phyloP scores from a whole-genome alignment of 2,113 vertebrate genomes.

The Anoura caudifer region DNA sequence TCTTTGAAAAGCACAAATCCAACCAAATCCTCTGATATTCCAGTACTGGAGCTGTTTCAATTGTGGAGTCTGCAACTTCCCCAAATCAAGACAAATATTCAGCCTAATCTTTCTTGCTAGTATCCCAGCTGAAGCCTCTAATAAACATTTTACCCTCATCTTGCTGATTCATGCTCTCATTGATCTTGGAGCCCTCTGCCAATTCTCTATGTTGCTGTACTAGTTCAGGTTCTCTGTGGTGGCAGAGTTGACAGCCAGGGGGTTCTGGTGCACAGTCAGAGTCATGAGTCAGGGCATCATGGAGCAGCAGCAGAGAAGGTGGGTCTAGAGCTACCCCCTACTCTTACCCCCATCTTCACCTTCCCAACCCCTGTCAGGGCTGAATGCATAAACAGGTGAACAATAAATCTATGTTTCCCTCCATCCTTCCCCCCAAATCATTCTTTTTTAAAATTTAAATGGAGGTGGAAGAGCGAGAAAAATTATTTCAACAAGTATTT shows the following conservation, averaged over 20 bases:
- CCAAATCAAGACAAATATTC: not conserved
- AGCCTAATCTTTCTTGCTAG: not conserved
- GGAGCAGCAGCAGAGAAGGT: not conserved
- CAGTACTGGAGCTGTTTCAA: not conserved
- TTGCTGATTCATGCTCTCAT: not conserved
- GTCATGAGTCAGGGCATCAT: not conserved
- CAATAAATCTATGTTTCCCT: too few species aligned
- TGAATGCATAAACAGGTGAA: too few species aligned
- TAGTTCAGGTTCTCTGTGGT: not conserved
- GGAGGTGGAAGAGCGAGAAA: accelerated
- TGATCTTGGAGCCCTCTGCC: not conserved
- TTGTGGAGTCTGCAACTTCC: not conserved
- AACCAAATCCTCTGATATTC: not conserved
- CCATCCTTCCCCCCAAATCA: too few species aligned
- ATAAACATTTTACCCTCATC: not conserved
- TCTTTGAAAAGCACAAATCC: not conserved
- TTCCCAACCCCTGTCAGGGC: too few species aligned
- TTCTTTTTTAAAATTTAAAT: not conserved
- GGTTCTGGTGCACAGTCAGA: not conserved
- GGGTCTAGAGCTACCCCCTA: too few species aligned
- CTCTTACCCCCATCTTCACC: too few species aligned
- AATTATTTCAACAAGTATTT: not conserved
- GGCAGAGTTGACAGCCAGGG: not conserved
- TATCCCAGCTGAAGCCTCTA: not conserved
- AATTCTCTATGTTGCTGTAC: not conserved